These are phyloP conservation scores for Dufourea novaeangliae DNA, from an alignment of 1,140 invertebrate species.

Conservation along the genomic window DNA sequence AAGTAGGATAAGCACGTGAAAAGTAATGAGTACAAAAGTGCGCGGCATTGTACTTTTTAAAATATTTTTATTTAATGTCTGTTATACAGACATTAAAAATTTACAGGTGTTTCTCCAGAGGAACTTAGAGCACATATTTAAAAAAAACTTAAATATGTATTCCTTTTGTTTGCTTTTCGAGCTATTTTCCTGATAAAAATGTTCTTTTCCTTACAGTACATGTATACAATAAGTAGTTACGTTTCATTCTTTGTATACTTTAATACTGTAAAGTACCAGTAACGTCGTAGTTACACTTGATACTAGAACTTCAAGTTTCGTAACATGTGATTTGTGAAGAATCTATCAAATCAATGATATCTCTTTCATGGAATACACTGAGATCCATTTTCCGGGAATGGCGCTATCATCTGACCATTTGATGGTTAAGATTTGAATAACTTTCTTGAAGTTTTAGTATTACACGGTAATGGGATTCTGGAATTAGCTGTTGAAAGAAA, in stretches of 20 bases:
- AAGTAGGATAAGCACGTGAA: neutral
- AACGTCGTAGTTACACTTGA: neutral
- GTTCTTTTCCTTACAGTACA: conserved; percentile 1
- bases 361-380: too few species aligned
- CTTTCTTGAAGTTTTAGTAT: neutral
- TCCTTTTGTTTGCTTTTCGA: conserved; percentile 12
- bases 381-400: too few species aligned
- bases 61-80: too few species aligned
- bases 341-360: too few species aligned
- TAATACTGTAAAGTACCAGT: neutral
- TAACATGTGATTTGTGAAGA: neutral
- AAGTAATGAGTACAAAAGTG: neutral
- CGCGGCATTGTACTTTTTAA: too few species aligned
- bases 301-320: neutral
- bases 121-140: neutral
- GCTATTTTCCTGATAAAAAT: neutral
- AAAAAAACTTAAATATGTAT: neutral
- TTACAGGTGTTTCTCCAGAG: neutral
- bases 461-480: conserved; percentile 3
- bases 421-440: too few species aligned
- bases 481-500: neutral
- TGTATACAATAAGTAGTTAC: neutral
- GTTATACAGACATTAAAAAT: neutral
- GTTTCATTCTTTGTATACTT: neutral
- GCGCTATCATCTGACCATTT: too few species aligned